Conservation (phyloP, 2,888 invertebrate genomes). For the Limnephilus lunatus region DNA sequence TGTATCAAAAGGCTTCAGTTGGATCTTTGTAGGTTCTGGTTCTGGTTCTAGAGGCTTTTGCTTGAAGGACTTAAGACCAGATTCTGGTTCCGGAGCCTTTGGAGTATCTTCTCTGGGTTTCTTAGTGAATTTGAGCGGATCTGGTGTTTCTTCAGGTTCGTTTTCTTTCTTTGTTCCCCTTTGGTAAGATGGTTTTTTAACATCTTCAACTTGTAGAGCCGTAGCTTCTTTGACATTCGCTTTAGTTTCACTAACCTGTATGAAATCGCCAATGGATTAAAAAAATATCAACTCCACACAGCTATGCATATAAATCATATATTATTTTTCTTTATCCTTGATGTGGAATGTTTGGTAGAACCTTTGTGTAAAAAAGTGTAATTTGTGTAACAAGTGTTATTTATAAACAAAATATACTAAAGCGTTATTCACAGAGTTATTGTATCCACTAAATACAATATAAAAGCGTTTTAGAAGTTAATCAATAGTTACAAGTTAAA, state of each 20-base stretch:
- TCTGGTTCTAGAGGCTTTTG: slow-evolving; percentile 10
- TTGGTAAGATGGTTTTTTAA: slow-evolving; percentile 3
- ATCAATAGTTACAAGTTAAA: background rate
- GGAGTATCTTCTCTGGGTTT: background rate
- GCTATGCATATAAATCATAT: background rate
- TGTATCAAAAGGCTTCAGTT: background rate
- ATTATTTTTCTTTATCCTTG: background rate
- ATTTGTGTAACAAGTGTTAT: background rate
- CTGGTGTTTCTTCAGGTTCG: slow-evolving; percentile 44
- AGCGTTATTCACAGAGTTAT: background rate
- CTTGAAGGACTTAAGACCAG: background rate
- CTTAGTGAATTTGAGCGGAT: slow-evolving; percentile 33
- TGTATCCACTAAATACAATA: background rate
- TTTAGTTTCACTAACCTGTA: slow-evolving; percentile 36
- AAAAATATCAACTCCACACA: background rate
- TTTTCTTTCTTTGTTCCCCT: slow-evolving; percentile 24
- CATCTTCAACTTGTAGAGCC: slow-evolving; percentile 10
- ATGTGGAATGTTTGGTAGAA: background rate
- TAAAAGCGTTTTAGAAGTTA: background rate
- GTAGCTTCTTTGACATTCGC: slow-evolving; percentile 37
- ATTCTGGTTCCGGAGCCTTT: slow-evolving; percentile 29
- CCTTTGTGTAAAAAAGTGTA: background rate
- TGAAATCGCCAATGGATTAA: slow-evolving; percentile 26
- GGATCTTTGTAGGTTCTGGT: slow-evolving; percentile 21
- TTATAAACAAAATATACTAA: background rate